A percentile compares a stretch with the other conserved stretches of the same genome.
phyloP scores from a whole-genome alignment of 2,888 invertebrate species.

The Athetis lepigone region DNA sequence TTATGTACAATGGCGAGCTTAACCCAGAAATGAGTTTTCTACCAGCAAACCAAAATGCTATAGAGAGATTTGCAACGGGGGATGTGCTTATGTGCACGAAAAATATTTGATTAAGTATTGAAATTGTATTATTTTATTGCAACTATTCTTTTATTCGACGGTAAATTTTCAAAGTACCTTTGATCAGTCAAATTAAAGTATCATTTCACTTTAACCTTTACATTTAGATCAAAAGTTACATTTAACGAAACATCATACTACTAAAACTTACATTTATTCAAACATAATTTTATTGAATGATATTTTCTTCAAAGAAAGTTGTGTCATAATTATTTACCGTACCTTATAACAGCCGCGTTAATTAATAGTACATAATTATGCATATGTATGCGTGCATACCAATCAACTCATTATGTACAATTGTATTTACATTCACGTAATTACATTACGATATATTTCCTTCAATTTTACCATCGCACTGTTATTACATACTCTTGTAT shows the following conservation, averaged over 20 bases:
- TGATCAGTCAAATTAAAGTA: too few relatives aligned
- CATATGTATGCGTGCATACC: neutral
- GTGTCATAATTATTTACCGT: neutral
- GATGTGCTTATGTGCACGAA: too few relatives aligned
- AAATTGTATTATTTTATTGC: too few relatives aligned
- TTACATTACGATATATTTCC: slow-evolving; percentile 44
- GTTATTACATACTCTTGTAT: slow-evolving; percentile 13
- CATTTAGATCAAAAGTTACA: neutral
- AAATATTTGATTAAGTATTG: too few relatives aligned
- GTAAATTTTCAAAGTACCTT: too few relatives aligned
- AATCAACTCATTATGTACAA: slow-evolving; percentile 26
- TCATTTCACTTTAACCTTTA: too few relatives aligned
- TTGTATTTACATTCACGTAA: slow-evolving; percentile 20
- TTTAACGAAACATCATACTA: neutral
- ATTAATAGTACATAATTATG: slow-evolving; percentile 13
- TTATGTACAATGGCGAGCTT: too few relatives aligned
- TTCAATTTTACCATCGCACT: slow-evolving; percentile 13
- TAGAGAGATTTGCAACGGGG: too few relatives aligned
- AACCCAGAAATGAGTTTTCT: too few relatives aligned
- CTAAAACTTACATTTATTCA: neutral
- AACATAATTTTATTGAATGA: neutral
- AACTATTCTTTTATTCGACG: too few relatives aligned
- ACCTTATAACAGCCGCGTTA: neutral
- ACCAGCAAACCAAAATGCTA: too few relatives aligned
- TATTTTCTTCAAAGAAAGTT: slow-evolving; percentile 13